Evolutionary conservation across 2,113 vertebrate species (phyloP).

Genomic region (Thryonomys swinderianus): DNA sequence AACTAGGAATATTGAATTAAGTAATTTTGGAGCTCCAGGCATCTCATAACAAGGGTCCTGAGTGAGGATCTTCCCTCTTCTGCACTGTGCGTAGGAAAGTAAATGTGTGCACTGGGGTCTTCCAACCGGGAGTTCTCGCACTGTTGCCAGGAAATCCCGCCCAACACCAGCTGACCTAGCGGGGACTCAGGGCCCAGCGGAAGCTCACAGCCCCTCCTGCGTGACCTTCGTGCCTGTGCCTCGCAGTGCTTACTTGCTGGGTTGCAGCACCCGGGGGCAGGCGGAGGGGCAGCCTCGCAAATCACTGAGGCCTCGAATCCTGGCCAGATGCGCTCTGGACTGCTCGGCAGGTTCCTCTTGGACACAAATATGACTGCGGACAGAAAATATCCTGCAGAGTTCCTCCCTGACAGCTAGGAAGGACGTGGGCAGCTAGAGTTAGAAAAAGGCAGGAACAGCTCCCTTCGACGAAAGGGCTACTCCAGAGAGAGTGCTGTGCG

Average conservation of each 20-base stretch:
- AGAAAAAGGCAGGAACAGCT: not conserved
- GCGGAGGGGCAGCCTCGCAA: not conserved
- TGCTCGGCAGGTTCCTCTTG: not conserved
- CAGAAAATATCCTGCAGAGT: not conserved
- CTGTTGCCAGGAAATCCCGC: not conserved
- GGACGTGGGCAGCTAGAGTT: not conserved
- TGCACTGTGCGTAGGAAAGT: not conserved
- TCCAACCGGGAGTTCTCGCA: not conserved
- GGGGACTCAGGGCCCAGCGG: no score
- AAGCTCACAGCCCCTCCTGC: not conserved
- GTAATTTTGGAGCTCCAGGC: not conserved
- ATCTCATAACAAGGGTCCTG: not conserved
- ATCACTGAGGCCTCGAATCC: not conserved
- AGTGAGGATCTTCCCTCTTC: not conserved
- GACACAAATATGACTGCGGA: not conserved
- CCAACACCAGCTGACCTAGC: not conserved
- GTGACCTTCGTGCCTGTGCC: not conserved
- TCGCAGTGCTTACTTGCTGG: not conserved
- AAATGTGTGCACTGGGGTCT: not conserved
- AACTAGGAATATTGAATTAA: constrained; percentile 7
- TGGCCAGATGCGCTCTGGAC: not conserved
- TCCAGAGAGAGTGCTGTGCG: not conserved
- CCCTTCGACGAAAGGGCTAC: not conserved
- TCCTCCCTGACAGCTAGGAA: not conserved
- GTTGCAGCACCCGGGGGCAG: not conserved